phyloP scores from a whole-genome alignment of 2,797 vertebrate species.

The Eptatretus atami region DNA sequence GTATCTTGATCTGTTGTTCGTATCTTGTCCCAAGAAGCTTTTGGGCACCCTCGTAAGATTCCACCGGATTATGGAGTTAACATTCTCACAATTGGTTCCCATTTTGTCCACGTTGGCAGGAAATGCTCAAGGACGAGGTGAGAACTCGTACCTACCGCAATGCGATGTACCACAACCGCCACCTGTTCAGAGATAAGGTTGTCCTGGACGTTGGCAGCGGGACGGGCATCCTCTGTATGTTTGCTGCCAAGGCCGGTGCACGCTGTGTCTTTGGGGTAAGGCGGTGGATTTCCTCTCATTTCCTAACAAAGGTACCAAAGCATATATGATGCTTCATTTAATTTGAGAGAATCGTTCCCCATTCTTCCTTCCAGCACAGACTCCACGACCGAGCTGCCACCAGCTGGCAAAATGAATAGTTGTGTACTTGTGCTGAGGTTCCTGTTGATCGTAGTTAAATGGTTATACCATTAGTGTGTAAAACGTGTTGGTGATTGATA shows the following conservation, averaged over 20 bases:
- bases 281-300: background rate
- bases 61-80: constrained; percentile 6
- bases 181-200: constrained; percentile 83
- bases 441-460: too few relatives aligned
- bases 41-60: constrained; percentile 7
- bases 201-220: constrained; percentile 88
- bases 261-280: constrained; percentile 76
- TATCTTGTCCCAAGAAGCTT: background rate
- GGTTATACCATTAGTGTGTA: too few relatives aligned
- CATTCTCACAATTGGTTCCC: constrained; percentile 1
- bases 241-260: constrained; percentile 85
- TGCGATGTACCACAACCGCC: constrained; percentile 97
- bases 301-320: too few relatives aligned
- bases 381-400: too few relatives aligned
- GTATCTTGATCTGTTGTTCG: too few relatives aligned
- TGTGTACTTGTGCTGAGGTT: too few relatives aligned
- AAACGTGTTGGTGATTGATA: too few relatives aligned
- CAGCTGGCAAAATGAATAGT: too few relatives aligned
- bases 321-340: too few relatives aligned
- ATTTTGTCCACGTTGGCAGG: constrained; percentile 18
- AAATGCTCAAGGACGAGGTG: constrained; percentile 95
- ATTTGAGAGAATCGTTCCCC: too few relatives aligned
- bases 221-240: constrained; percentile 90
- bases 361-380: too few relatives aligned
- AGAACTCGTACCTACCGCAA: constrained; percentile 82